Evolutionary conservation across 2,888 invertebrate genomes (phyloP).

Genomic region (Protonemura montana): DNA sequence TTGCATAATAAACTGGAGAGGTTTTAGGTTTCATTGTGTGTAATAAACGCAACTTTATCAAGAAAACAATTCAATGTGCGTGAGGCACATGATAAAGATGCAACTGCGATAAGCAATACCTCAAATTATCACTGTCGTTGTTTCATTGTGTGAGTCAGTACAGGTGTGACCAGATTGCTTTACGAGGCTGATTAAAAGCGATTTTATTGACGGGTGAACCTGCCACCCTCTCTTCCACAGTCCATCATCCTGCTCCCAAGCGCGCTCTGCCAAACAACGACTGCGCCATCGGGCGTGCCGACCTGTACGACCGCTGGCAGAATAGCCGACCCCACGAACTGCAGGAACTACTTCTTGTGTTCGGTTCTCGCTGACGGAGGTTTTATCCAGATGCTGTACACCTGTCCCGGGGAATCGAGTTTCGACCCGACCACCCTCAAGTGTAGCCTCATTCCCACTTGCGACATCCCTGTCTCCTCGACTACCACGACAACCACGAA

Average conservation of each 20-base stretch:
- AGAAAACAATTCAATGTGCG: no score
- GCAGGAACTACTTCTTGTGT: neutral
- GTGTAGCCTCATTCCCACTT: neutral
- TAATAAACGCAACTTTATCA: no score
- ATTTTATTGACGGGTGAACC: no score
- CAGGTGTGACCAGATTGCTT: no score
- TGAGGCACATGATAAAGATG: no score
- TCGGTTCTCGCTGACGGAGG: neutral
- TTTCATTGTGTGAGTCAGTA: no score
- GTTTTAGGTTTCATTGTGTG: no score
- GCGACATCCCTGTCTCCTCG: neutral
- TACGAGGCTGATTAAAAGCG: no score
- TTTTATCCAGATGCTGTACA: neutral
- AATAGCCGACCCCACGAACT: neutral
- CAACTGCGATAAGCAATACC: no score
- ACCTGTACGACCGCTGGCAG: neutral
- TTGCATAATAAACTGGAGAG: no score
- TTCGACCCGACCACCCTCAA: conserved; percentile 4
- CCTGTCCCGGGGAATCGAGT: neutral
- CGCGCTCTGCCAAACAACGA: neutral
- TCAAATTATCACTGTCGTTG: no score
- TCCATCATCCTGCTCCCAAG: neutral
- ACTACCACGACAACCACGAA: neutral
- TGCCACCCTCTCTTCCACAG: no score
- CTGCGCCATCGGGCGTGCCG: neutral